Base-by-base conservation (phyloP, 1,140 invertebrate genomes). In the Odontomachus brunneus region DNA sequence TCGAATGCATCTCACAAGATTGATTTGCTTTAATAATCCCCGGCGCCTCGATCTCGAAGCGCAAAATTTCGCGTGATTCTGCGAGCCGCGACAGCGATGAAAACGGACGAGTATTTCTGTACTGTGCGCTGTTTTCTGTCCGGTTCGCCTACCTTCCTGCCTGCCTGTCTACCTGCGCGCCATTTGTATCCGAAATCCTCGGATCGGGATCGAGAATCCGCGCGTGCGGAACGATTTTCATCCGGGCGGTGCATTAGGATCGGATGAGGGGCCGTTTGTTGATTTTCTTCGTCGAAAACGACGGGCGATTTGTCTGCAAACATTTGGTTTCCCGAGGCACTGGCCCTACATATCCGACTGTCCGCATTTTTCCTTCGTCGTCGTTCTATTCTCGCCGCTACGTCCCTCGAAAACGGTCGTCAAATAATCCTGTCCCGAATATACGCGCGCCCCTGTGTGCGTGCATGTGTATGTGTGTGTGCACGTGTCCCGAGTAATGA, bases 281-380 rank as follows among this genome's bases (percentile, higher is more conserved):
- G 85, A 88, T 88, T 87, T 88, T 87, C 75, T 71, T 49, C 69
- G 76, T 87, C 66, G 71, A 87, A 87, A 84, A 84, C 82, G 86
- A 88, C 71, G 85, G n/a, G 84, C 86, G 82, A 88, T 88, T 88
- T 88, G 86, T 88, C 60, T 53, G 85, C 85, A 88, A 88, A 88
- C 86, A 88, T 88, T 88, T 88, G 85, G 85, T 65, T 88, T 81
- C 59, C 71, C 82, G 65, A 72, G 55, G 73, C 67, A 33, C 72
- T 53, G 82, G 81, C 62, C 76, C 82, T 60, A 69, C 82, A 81
- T 74, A 81, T 84, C 82, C 71, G 65, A 81, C 59, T 71, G 86
- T 71, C 86, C 85, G 51, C 71, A 82, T 88, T 88, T 88, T 88
- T 87, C 82, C 71, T 72, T 17, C 48, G 44, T 38, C 12, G 38